Conservation (phyloP, 1,140 invertebrate species). For the Achatina immaculata region DNA sequence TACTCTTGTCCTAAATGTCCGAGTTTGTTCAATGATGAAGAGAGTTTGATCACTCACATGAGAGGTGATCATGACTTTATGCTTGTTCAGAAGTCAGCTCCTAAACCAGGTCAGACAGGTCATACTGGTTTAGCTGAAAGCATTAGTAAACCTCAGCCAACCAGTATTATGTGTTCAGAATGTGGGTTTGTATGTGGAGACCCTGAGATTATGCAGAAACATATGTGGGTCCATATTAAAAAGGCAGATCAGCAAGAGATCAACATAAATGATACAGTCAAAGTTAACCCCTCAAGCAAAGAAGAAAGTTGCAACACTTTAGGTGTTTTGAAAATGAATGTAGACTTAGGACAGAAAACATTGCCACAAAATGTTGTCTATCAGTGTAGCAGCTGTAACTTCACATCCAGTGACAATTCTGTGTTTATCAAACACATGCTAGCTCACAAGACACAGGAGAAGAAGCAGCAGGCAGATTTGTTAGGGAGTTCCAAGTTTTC, state of each 20-base stretch:
- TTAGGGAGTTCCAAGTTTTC: background rate
- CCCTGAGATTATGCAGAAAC: conserved; percentile 57
- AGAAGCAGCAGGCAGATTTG: background rate
- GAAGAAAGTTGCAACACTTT: background rate
- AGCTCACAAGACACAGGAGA: conserved; percentile 48
- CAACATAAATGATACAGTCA: background rate
- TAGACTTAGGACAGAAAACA: conserved; percentile 31
- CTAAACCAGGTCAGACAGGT: background rate
- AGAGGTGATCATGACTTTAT: conserved; percentile 38
- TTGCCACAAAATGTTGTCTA: conserved; percentile 48
- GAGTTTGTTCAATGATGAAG: conserved; percentile 18
- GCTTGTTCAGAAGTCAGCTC: background rate
- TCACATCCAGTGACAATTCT: conserved; percentile 53
- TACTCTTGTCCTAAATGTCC: conserved; percentile 34
- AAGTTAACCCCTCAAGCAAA: background rate
- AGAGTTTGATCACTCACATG: conserved; percentile 27
- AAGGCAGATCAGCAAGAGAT: background rate
- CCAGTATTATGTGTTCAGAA: conserved; percentile 64
- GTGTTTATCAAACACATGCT: conserved; percentile 63
- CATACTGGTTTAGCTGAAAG: background rate
- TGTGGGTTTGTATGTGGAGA: conserved; percentile 64
- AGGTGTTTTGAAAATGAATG: conserved; percentile 38
- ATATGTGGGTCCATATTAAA: conserved; percentile 60
- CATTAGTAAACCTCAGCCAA: background rate
- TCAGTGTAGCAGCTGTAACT: conserved; percentile 61